These are phyloP conservation scores for Heliconius nattereri DNA, from an alignment of 1,140 invertebrate genomes.

Conservation along the genomic window DNA sequence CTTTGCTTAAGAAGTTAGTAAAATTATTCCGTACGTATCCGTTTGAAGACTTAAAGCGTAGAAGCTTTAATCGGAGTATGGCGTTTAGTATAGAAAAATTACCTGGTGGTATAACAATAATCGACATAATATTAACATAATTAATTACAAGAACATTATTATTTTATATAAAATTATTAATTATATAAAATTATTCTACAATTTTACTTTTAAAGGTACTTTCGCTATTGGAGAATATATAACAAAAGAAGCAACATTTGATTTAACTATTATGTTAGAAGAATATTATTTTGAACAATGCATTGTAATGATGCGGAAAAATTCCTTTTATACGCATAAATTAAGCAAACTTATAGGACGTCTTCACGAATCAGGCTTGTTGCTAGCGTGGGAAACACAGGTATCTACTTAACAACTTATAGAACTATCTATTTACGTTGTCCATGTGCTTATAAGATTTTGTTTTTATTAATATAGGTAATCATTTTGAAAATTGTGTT, in stretches of 20 bases:
- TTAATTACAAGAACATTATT: not conserved
- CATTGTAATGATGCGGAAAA: conserved; percentile 82
- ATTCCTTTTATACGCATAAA: conserved; percentile 75
- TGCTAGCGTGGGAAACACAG: conserved; percentile 77
- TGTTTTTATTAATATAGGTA: not conserved
- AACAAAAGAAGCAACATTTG: conserved; percentile 74
- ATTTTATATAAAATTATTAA: not conserved
- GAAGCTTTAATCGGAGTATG: conserved; percentile 72
- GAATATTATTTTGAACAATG: conserved; percentile 83
- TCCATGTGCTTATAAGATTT: not conserved
- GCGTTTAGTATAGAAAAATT: conserved; percentile 81
- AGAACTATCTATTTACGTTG: not conserved
- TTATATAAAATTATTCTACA: not conserved
- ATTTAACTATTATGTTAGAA: conserved; percentile 80
- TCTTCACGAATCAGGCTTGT: conserved; percentile 71
- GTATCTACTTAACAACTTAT: conserved; percentile 25
- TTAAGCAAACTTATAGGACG: conserved; percentile 69
- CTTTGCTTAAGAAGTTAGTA: conserved; percentile 68
- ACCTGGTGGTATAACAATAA: conserved; percentile 70
- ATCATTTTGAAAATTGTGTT: not conserved
- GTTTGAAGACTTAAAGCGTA: conserved; percentile 63
- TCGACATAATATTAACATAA: not conserved
- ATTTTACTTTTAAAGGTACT: conserved; percentile 61
- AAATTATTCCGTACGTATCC: conserved; percentile 71
- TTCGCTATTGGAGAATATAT: conserved; percentile 83